These are phyloP conservation scores for Pyralis farinalis DNA, from an alignment of 2,888 invertebrate genomes.

Conservation along the genomic window DNA sequence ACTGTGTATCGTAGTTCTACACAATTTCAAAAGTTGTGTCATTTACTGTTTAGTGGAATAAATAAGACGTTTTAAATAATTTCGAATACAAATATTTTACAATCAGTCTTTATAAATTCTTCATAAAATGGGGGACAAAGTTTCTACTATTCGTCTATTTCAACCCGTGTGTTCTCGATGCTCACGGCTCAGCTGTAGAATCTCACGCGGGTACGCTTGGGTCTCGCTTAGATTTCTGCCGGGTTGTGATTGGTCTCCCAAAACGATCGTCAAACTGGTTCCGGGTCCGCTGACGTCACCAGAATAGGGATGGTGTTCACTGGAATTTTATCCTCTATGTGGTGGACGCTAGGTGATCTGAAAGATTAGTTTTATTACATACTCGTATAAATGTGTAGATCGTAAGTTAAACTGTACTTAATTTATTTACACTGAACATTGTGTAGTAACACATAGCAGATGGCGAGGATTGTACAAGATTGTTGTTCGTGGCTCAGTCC, in stretches of 20 bases:
- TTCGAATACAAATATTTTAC: too few relatives aligned
- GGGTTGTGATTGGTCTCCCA: conserved; percentile 10
- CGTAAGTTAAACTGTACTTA: too few relatives aligned
- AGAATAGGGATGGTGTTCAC: conserved; percentile 56
- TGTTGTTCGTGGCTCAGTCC: too few relatives aligned
- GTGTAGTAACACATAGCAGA: too few relatives aligned
- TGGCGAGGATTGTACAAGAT: too few relatives aligned
- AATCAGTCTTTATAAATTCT: neutral
- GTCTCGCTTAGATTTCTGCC: conserved; percentile 7
- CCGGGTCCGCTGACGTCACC: conserved; percentile 63
- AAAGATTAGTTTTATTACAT: conserved; percentile 15
- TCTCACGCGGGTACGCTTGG: conserved; percentile 28
- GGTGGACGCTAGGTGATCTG: conserved; percentile 63
- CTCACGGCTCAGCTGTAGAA: conserved; percentile 31
- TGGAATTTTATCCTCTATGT: conserved; percentile 38
- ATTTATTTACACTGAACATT: too few relatives aligned
- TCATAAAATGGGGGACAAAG: neutral
- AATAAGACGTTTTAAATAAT: too few relatives aligned
- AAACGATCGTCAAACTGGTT: conserved; percentile 49
- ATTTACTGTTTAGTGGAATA: too few relatives aligned
- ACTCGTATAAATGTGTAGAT: neutral
- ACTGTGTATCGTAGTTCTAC: too few relatives aligned
- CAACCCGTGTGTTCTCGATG: conserved; percentile 32
- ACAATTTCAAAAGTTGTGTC: too few relatives aligned
- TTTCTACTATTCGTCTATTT: conserved; percentile 24